Evolutionary conservation across 92 coral and sea anemone species (phyloP), one percentile per base, ranked within the genome.

Genomic region (Blastomussa wellsi): DNA sequence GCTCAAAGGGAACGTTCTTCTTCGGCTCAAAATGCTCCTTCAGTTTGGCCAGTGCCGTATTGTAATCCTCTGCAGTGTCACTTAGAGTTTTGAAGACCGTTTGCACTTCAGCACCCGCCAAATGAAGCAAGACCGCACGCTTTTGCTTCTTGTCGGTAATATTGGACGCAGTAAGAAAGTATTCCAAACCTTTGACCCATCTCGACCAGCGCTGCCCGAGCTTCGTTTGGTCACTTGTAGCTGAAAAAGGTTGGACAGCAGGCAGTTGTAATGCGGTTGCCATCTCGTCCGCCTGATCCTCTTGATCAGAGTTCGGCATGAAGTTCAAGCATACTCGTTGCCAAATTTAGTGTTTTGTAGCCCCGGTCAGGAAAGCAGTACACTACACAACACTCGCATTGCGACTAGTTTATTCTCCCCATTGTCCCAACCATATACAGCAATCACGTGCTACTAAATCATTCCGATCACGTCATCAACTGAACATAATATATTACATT

Each of bases 171-270:
- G 47, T 79, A 22, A 90, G 52, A 84, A 86, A 90, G 51, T 74
- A 90, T 36, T 86, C 78, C 62, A 90, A 71, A 32, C 90, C 82
- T 86, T 86, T 86, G 17, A 82, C 84, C 93, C 93, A 86, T 72
- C 76, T 87, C 32, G 70, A 57, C 86, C 86, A 87, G 60, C 82
- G 90, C 73, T 87, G 90, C 60, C 81, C 47, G 67, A 87, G 78
- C n/a, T 49, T 87, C 59, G 85, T 71, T 78, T 78, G 73, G 82
- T 79, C 85, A 19, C 31, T 60, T 65, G 80, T 12, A 24, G 33
- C 42, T 5, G 84, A 79, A 79, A 90, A 87, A 72, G 82, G 82
- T 32, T 33, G 77, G 29, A 87, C 22, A 29, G 84, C 84, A 37
- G 74, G 89, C 15, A 86, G 38, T 57, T 86, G 80, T 17, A 86